Conservation (phyloP, 2,113 vertebrate species). For the Merops nubicus region DNA sequence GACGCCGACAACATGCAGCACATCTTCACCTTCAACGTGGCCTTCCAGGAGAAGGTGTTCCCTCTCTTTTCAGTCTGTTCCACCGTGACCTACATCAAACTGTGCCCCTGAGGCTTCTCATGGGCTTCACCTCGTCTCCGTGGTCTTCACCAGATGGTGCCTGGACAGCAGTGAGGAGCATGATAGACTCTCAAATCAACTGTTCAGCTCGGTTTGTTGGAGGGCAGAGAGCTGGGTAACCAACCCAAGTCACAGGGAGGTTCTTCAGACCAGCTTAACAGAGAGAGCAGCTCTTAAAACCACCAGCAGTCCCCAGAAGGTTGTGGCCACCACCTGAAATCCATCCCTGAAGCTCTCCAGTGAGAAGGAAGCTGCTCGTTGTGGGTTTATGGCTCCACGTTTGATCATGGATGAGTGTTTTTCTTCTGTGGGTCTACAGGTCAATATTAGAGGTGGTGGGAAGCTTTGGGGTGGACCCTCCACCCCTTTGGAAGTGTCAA, state of each 20-base stretch:
- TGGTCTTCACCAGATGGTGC: not conserved
- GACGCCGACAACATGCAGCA: constrained; percentile 72
- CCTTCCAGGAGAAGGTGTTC: constrained; percentile 76
- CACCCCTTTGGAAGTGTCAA: rapidly evolving
- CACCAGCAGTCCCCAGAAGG: not conserved
- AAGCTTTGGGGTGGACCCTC: not conserved
- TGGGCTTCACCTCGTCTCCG: rapidly evolving
- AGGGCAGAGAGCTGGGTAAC: not conserved
- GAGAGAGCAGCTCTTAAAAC: not conserved
- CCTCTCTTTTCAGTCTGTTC: constrained; percentile 79
- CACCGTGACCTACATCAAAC: constrained; percentile 59
- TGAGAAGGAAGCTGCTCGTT: rapidly evolving
- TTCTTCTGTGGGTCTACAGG: not conserved
- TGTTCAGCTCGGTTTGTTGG: rapidly evolving
- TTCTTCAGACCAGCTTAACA: not conserved
- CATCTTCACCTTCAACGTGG: constrained; percentile 77
- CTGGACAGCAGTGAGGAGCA: too few relatives aligned
- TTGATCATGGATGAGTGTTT: rapidly evolving
- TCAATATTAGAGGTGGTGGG: not conserved
- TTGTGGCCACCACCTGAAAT: not conserved
- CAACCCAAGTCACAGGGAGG: too few relatives aligned
- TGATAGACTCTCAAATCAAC: not conserved
- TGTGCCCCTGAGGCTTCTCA: constrained; percentile 1
- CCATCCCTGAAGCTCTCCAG: rapidly evolving
- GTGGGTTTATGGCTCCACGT: rapidly evolving